Conservation (phyloP, 2,113 vertebrate species). For the Oostethus manadensis region DNA sequence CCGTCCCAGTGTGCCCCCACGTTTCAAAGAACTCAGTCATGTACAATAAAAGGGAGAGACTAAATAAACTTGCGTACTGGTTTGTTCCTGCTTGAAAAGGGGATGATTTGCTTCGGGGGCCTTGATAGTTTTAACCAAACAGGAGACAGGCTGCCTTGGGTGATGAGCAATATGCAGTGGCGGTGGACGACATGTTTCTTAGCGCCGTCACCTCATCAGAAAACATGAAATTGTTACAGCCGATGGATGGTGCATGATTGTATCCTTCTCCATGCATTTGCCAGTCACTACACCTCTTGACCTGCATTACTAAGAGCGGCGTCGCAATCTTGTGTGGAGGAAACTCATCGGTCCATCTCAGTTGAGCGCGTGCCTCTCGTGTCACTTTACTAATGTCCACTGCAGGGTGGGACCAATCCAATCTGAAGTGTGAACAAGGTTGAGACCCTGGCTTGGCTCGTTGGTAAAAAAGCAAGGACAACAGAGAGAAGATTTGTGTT, state of each 20-base stretch:
- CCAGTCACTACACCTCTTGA: constrained; percentile 16
- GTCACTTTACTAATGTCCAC: constrained; percentile 25
- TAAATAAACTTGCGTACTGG: constrained; percentile 42
- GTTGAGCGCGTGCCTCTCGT: constrained; percentile 8
- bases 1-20: constrained; percentile 29
- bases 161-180: constrained; percentile 18
- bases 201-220: constrained; percentile 48
- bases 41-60: constrained; percentile 28
- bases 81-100: constrained; percentile 44
- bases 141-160: constrained; percentile 17
- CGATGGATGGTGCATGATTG: constrained; percentile 46
- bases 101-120: constrained; percentile 25
- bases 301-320: neutral
- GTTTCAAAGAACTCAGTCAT: constrained; percentile 6
- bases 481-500: constrained; percentile 38
- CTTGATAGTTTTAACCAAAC: constrained; percentile 36
- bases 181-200: constrained; percentile 38
- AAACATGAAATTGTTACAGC: constrained; percentile 52
- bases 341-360: constrained; percentile 25
- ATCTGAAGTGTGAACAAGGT: constrained; percentile 53
- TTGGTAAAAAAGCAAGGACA: constrained; percentile 12
- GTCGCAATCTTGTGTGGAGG: constrained; percentile 40
- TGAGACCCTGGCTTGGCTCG: constrained; percentile 39
- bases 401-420: constrained; percentile 34
- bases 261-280: constrained; percentile 32